A percentile compares a stretch with the other conserved stretches of the same genome.
These are phyloP conservation scores for Psittacus erithacus DNA, from an alignment of 2,113 vertebrate genomes.

Conservation along the genomic window DNA sequence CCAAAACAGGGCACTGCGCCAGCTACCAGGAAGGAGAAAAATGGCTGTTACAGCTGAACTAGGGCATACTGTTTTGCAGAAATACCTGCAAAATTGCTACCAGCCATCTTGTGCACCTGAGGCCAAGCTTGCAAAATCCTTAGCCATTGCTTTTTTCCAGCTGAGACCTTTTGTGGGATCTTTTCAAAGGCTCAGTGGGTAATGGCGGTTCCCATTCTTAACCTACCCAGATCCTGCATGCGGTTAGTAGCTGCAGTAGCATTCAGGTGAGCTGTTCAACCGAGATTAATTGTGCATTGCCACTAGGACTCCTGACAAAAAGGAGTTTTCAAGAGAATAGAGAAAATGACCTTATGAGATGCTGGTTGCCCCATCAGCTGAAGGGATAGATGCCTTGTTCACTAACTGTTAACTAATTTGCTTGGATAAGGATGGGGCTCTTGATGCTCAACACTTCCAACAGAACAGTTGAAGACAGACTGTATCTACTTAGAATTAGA, in stretches of 20 bases:
- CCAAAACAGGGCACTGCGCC: background rate
- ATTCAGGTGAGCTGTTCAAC: background rate
- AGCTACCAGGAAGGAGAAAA: background rate
- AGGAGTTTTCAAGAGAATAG: background rate
- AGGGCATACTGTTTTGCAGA: background rate
- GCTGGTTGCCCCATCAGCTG: background rate
- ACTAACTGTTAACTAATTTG: background rate
- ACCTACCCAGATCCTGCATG: background rate
- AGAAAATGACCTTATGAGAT: background rate
- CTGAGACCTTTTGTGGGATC: background rate
- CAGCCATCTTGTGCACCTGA: background rate
- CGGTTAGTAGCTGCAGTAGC: background rate
- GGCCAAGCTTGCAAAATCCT: background rate
- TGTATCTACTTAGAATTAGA: fast-evolving
- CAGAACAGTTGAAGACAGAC: background rate
- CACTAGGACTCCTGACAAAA: background rate
- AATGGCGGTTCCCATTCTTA: background rate
- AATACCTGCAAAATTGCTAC: background rate
- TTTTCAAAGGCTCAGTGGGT: background rate
- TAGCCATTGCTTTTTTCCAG: background rate
- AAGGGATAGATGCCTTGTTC: background rate
- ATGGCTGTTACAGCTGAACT: background rate
- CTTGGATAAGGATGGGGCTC: background rate
- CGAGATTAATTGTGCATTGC: background rate
- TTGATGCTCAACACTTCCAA: background rate